These are phyloP conservation scores for Butorides virescens DNA, from an alignment of 2,113 vertebrate genomes.

Conservation along the genomic window DNA sequence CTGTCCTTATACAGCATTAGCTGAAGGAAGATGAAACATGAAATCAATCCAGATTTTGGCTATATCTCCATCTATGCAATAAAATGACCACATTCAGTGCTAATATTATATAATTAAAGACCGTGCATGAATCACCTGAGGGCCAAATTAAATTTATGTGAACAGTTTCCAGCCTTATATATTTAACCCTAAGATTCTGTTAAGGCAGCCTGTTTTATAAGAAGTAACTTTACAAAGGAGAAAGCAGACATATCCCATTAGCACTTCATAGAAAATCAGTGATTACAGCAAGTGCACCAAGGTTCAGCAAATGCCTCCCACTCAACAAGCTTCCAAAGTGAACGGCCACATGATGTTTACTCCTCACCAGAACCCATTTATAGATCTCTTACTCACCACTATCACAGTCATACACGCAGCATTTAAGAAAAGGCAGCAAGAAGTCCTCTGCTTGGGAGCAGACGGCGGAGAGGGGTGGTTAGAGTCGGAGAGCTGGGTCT, in stretches of 20 bases:
- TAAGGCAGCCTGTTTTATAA: neutral
- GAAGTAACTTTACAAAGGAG: neutral
- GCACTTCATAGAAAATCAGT: neutral
- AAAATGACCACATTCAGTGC: neutral
- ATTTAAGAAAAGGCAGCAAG: slow-evolving; percentile 46
- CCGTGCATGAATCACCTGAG: neutral
- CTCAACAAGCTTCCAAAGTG: slow-evolving; percentile 55
- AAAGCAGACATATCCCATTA: neutral
- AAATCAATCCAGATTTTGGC: neutral
- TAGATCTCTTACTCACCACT: slow-evolving; percentile 76
- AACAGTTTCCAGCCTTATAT: neutral
- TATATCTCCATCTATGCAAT: neutral
- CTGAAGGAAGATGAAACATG: neutral
- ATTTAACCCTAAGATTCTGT: neutral
- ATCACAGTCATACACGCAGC: neutral
- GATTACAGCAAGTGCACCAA: slow-evolving; percentile 3
- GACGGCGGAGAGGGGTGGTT: neutral
- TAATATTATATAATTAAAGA: neutral
- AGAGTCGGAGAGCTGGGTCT: neutral
- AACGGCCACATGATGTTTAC: slow-evolving; percentile 77
- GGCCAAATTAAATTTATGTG: neutral
- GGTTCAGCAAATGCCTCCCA: slow-evolving; percentile 50
- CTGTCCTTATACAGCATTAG: neutral
- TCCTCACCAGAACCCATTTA: slow-evolving; percentile 70
- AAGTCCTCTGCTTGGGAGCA: neutral